Evolutionary conservation across 2,797 vertebrate genomes (phyloP), one percentile per base, ranked within the genome.

Genomic region (Alectoris magna): DNA sequence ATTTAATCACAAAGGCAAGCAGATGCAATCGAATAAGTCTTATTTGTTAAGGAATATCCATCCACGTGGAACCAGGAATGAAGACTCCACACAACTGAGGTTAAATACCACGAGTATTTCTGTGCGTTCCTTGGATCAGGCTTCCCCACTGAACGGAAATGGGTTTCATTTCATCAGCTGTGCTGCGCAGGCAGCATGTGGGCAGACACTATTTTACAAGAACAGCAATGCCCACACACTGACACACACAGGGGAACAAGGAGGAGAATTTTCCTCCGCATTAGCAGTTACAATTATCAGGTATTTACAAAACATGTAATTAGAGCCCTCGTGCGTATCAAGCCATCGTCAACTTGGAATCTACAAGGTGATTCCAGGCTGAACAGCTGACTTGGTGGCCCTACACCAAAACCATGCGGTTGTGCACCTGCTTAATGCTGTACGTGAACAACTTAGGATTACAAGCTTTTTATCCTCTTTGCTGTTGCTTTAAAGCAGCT

Each of bases 91-190:
- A 64, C 58, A 64, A 82, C 49, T 58, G 44, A 34, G 84, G 94
- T 83, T 36, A 83, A 96, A 93, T 31, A 69, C 58, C 93, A 76
- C 2, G 19, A 63, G 91, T 41, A 82, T 84, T 93, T 91, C 95
- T 58, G 2, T 59, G 86, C 91, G 92, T 3, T 94, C 87, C 82
- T 80, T 83, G 94, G 84, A 84, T 76, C 71, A 93, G 97, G 95
- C 92, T 76, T 73, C 73, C 72, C 88, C 90, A 87, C 94, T 93
- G 90, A 87, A 77, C 90, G 93, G 92, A 90, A 96, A 94, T 92
- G 88, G 56, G 84, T 76, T 91, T 87, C 89, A 86, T 92, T 90
- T 88, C 44, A 93, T 95, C 95, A 94, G 92, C 86, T 85, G 88
- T 19, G 60, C 55, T 83, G 87, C 14, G 93, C 93, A 95, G 83